Evolutionary conservation across 2,888 invertebrate species (phyloP), one percentile per base, ranked within the genome.

Genomic region (Chrysolina haemoptera): DNA sequence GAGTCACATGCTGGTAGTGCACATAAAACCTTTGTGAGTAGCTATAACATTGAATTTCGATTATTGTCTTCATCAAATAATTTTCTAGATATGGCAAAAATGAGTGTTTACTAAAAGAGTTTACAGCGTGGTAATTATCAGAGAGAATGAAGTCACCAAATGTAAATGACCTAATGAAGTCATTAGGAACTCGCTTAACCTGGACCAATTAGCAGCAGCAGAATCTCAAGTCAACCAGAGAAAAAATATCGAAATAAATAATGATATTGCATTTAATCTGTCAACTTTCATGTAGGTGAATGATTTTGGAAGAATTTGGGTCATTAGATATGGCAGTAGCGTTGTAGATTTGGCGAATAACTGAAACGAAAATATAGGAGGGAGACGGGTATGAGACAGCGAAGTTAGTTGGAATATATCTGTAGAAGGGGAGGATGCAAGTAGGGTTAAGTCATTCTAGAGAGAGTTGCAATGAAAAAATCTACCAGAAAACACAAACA

Each of bases 201-300:
- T 35, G 59, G 27, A 59, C 22, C 59, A 59, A 35, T 59, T 27
- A 59, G 59, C 59, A 59, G 35, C n/a, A 35, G 10, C 27, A 35
- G 59, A 59, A 59, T 59, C 35, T 35, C 59, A 59, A 59, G 35
- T 59, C 22, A 59, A 35, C 14, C 59, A 59, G n/a, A n/a, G n/a
- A 11, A 9, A 59, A 59, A 27, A 59, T 59, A 35, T 59, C 35
- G n/a, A 1, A 27, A 59, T 59, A 59, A 59, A 16, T 59, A 27
- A 59, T 59, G 59, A 59, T 35, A 59, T 59, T 59, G 59, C 59
- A 59, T 59, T 59, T 59, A 59, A 35, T n/a, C 59, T 59, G 59
- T 59, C 59, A 59, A 35, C 59, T 6, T 27, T 35, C 59, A 59
- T 14, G 59, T 59, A 59, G 59, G 59, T 59, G 35, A 59, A 59